A percentile compares a stretch with the other conserved stretches of the same genome.
phyloP scores from a whole-genome alignment of 1,140 invertebrate genomes.

The Tetraneura akinire region DNA sequence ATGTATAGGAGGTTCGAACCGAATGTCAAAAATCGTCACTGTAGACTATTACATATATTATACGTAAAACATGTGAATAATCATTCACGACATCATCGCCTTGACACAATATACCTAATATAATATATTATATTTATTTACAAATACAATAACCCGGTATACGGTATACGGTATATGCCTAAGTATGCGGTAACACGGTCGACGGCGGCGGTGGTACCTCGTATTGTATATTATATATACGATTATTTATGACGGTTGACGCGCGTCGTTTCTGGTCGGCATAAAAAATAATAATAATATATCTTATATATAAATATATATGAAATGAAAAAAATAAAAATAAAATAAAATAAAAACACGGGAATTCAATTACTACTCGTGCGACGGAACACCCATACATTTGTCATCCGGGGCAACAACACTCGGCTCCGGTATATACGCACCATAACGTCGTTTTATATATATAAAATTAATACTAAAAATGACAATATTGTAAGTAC shows the following conservation, averaged over 20 bases:
- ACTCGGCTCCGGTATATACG: background rate
- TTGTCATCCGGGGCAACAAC: slow-evolving; percentile 40
- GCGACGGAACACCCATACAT: slow-evolving; percentile 35
- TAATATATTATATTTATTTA: background rate
- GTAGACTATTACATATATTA: no score
- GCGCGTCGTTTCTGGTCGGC: slow-evolving; percentile 16
- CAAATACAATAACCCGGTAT: background rate
- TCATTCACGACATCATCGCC: slow-evolving; percentile 17
- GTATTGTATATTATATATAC: no score
- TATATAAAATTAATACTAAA: no score
- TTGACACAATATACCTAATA: background rate
- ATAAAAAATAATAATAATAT: no score
- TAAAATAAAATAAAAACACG: slow-evolving; percentile 25
- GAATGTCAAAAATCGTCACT: no score
- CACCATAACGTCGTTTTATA: no score
- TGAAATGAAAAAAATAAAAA: no score
- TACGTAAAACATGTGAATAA: background rate
- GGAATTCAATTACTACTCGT: slow-evolving; percentile 42
- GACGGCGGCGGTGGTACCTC: slow-evolving; percentile 3
- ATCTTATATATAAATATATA: no score
- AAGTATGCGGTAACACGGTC: no score
- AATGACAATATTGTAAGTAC: no score
- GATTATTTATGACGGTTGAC: slow-evolving; percentile 50
- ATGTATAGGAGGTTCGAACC: no score
- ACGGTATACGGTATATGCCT: no score